phyloP scores from a whole-genome alignment of 1,140 invertebrate species.

The Ceratoteleas bidentatus region DNA sequence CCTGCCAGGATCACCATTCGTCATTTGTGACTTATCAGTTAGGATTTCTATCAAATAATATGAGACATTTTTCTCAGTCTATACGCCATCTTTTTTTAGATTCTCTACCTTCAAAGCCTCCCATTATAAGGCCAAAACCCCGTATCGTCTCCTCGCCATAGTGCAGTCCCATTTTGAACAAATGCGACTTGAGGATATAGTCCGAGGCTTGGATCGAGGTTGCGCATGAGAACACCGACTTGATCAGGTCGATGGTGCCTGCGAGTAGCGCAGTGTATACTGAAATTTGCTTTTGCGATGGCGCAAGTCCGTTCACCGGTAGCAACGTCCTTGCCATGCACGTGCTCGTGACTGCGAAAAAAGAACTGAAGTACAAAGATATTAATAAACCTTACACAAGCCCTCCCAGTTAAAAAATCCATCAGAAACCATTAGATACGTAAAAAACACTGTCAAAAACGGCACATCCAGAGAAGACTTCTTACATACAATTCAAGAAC shows the following conservation, averaged over 20 bases:
- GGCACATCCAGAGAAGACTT: too few relatives aligned
- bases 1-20: too few relatives aligned
- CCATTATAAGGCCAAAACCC: slow-evolving; percentile 84
- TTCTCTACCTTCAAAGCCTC: slow-evolving; percentile 83
- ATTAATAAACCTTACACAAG: slow-evolving; percentile 19
- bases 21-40: too few relatives aligned
- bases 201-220: slow-evolving; percentile 66
- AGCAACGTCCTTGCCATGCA: slow-evolving; percentile 82
- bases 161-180: slow-evolving; percentile 83
- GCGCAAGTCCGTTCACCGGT: slow-evolving; percentile 78
- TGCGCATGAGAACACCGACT: slow-evolving; percentile 77
- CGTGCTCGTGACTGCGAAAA: slow-evolving; percentile 63
- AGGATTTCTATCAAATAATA: too few relatives aligned
- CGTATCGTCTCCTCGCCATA: slow-evolving; percentile 85
- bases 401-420: not conserved
- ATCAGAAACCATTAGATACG: too few relatives aligned
- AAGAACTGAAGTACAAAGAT: slow-evolving; percentile 56
- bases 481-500: too few relatives aligned
- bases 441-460: too few relatives aligned
- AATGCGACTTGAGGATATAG: slow-evolving; percentile 79
- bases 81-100: not conserved
- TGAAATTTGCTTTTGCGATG: slow-evolving; percentile 82
- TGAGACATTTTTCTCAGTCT: too few relatives aligned
- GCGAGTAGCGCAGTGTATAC: slow-evolving; percentile 86
- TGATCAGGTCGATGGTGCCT: slow-evolving; percentile 83